Percentiles rank a stretch among this genome's conserved stretches.
Conservation (phyloP, 2,113 vertebrate genomes). For the Callipepla squamata region DNA sequence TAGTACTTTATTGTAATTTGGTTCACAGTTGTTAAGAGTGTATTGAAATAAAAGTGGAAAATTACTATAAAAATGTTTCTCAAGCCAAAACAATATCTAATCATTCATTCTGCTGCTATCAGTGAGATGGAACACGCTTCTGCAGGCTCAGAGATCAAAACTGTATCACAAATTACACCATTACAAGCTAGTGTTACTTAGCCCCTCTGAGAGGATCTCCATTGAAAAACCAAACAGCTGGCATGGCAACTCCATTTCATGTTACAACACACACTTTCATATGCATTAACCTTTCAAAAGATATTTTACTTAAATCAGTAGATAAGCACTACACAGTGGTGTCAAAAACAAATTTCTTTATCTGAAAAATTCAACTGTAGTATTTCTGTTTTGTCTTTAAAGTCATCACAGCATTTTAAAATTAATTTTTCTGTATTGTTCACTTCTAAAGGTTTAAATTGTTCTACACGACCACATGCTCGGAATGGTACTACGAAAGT, state of each 20-base stretch:
- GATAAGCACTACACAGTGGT: background rate
- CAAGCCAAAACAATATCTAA: background rate
- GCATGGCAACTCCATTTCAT: background rate
- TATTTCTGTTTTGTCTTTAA: background rate
- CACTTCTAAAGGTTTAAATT: background rate
- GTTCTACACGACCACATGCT: background rate
- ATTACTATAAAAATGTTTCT: background rate
- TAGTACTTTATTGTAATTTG: background rate
- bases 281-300: constrained; percentile 1
- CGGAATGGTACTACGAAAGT: background rate
- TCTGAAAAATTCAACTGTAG: background rate
- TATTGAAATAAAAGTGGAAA: background rate
- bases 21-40: background rate
- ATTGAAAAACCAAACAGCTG: background rate
- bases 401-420: background rate
- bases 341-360: background rate
- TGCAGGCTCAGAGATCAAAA: background rate
- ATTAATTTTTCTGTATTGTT: background rate
- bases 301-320: background rate
- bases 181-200: background rate
- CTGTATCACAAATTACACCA: background rate
- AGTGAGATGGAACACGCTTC: background rate
- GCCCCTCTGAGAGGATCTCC: background rate
- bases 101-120: background rate
- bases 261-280: background rate